These are phyloP conservation scores for Drosophila jambulina DNA, from an alignment of 1,140 invertebrate species.

Conservation along the genomic window DNA sequence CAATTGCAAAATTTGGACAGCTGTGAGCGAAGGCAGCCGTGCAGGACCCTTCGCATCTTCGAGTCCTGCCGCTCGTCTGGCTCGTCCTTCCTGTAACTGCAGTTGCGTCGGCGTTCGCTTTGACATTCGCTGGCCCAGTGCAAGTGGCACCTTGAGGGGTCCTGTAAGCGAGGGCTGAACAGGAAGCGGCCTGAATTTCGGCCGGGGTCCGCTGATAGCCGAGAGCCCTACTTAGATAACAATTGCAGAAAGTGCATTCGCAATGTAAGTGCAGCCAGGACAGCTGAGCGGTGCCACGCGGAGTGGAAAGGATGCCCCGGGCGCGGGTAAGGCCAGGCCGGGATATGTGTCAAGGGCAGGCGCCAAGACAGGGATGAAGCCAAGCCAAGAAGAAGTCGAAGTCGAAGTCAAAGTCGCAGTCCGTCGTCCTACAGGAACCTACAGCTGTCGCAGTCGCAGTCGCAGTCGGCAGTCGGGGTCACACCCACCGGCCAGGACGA, in stretches of 20 bases:
- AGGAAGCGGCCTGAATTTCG: constrained; percentile 56
- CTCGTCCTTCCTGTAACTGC: constrained; percentile 27
- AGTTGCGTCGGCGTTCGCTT: constrained; percentile 51
- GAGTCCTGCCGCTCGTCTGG: constrained; percentile 1
- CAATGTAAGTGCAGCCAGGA: constrained; percentile 52
- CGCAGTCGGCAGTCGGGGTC: constrained; percentile 18
- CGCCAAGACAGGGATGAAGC: constrained; percentile 46
- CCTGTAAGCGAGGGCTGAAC: constrained; percentile 55
- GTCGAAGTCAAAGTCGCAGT: background rate
- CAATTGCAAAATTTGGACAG: constrained; percentile 67
- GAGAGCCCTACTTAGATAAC: constrained; percentile 82
- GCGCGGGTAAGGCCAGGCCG: background rate
- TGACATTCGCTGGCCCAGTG: constrained; percentile 33
- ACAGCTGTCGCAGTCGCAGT: constrained; percentile 47
- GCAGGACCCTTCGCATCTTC: constrained; percentile 34
- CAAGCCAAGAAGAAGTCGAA: constrained; percentile 3
- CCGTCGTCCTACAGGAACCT: background rate
- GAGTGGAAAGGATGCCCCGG: constrained; percentile 58
- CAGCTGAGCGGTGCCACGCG: constrained; percentile 52
- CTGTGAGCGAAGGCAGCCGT: constrained; percentile 53
- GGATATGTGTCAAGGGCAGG: constrained; percentile 78
- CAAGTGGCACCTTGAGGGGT: constrained; percentile 49
- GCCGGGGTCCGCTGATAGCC: constrained; percentile 52
- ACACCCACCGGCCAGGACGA: constrained; percentile 42
- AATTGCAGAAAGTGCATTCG: constrained; percentile 52